Percentiles rank a stretch among this genome's conserved stretches.
phyloP scores from a whole-genome alignment of 2,888 invertebrate genomes.

The Cephus sareptanus region DNA sequence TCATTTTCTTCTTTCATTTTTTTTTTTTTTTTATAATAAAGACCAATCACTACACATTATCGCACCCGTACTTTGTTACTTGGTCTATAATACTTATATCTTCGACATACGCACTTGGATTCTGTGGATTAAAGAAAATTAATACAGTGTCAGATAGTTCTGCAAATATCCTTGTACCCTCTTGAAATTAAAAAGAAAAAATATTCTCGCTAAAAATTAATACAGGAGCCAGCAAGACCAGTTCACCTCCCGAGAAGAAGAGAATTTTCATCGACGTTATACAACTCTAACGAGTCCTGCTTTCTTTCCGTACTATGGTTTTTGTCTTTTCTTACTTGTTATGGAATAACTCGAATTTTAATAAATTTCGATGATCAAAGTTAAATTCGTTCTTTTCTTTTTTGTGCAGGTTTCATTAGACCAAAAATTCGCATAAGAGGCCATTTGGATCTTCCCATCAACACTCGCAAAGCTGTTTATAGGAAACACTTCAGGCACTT shows the following conservation, averaged over 20 bases:
- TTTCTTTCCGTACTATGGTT: not conserved
- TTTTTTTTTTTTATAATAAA: not conserved
- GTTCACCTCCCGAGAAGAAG: not conserved
- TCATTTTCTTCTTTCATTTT: not conserved
- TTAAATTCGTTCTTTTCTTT: not conserved
- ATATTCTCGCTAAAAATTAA: not conserved
- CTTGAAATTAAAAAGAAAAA: not conserved
- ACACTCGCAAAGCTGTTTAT: conserved; percentile 19
- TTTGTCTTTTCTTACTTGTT: not conserved
- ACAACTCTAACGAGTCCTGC: not conserved
- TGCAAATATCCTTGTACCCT: not conserved
- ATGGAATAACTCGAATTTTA: not conserved
- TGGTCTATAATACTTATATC: not conserved
- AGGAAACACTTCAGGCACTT: conserved; percentile 45
- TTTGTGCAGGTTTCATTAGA: not conserved
- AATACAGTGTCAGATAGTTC: not conserved
- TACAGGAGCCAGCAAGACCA: not conserved
- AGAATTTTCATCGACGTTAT: not conserved
- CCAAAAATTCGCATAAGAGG: not conserved
- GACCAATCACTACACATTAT: not conserved
- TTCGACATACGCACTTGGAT: not conserved
- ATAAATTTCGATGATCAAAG: not conserved
- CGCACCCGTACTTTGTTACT: not conserved
- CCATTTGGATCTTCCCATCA: not conserved
- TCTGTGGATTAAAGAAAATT: not conserved